These are phyloP conservation scores for Anas platyrhynchos DNA, from an alignment of 2,113 vertebrate genomes.

Conservation along the genomic window DNA sequence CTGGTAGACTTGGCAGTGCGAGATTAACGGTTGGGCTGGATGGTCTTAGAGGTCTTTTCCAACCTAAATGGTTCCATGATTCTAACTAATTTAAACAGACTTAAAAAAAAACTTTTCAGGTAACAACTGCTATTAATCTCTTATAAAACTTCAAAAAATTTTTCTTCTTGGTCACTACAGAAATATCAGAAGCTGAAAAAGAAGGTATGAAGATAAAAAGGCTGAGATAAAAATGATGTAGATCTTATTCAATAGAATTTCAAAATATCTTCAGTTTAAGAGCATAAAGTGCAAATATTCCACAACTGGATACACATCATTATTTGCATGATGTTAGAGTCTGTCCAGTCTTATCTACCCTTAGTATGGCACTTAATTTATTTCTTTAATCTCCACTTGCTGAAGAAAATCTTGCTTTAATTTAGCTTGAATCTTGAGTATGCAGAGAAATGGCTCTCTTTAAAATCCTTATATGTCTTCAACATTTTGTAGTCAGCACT, in stretches of 20 bases:
- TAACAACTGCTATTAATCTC: background rate
- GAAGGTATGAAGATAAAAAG: background rate
- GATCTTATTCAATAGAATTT: background rate
- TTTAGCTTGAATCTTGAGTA: background rate
- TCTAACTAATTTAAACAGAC: background rate
- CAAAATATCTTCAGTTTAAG: background rate
- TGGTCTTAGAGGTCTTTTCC: too few relatives aligned
- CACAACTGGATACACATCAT: fast-evolving
- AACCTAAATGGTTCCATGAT: too few relatives aligned
- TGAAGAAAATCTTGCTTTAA: background rate
- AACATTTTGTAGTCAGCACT: background rate
- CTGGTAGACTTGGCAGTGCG: too few relatives aligned
- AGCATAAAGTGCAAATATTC: background rate
- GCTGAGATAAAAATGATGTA: background rate
- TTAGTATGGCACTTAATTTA: background rate
- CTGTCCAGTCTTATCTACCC: background rate
- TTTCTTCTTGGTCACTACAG: background rate
- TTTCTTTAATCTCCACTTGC: background rate
- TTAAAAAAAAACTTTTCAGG: background rate
- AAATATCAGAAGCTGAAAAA: background rate
- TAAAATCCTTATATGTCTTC: background rate
- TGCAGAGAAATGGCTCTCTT: fast-evolving
- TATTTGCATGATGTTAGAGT: background rate
- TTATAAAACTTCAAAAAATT: background rate
- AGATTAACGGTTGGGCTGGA: too few relatives aligned